phyloP scores from a whole-genome alignment of 2,797 vertebrate species.

The Semaprochilodus insignis region DNA sequence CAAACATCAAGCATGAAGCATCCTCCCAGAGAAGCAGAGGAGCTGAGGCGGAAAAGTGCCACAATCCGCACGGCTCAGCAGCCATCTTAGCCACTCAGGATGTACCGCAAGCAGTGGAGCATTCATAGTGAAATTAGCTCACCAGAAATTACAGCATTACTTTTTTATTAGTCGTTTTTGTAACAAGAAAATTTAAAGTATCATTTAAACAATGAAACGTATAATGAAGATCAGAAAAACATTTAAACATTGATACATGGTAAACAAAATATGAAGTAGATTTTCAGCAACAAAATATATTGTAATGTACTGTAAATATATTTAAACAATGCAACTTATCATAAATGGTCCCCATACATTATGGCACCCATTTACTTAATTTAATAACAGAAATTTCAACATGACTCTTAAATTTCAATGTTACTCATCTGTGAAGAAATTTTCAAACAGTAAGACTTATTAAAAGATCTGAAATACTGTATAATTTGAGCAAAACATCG shows the following conservation, averaged over 20 bases:
- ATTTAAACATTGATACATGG: neutral
- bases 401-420: too few relatives aligned
- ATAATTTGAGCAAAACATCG: too few relatives aligned
- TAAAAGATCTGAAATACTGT: too few relatives aligned
- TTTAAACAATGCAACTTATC: neutral
- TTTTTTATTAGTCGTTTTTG: neutral
- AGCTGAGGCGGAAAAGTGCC: constrained; percentile 14
- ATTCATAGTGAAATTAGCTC: neutral
- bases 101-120: neutral
- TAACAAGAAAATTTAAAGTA: neutral
- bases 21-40: constrained; percentile 4
- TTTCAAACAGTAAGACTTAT: too few relatives aligned
- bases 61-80: neutral
- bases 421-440: too few relatives aligned
- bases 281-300: neutral
- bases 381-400: too few relatives aligned
- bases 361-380: too few relatives aligned
- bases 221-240: neutral
- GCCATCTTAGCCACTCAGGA: neutral
- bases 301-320: neutral
- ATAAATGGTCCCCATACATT: neutral
- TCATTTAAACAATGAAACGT: neutral
- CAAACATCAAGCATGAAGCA: constrained; percentile 1
- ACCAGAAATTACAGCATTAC: neutral
- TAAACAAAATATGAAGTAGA: neutral